Evolutionary conservation across 2,888 invertebrate species (phyloP).

Genomic region (Heliconius erato): DNA sequence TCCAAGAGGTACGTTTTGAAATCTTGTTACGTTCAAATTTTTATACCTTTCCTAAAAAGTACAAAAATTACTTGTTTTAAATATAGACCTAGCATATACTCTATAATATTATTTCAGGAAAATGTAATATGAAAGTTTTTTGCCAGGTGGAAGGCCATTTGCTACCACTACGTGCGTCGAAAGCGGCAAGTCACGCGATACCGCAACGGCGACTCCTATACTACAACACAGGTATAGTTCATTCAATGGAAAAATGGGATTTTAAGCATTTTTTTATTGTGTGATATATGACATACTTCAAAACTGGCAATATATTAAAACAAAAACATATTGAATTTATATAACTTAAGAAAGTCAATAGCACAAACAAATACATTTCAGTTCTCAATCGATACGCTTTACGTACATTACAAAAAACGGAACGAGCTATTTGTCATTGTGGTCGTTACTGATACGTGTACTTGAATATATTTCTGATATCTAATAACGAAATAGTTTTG

Average conservation of each 20-base stretch:
- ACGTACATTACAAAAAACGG: slow-evolving; percentile 34
- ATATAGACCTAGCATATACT: neutral
- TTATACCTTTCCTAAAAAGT: too few species aligned
- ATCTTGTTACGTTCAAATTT: too few species aligned
- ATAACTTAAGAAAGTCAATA: too few species aligned
- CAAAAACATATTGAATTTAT: too few species aligned
- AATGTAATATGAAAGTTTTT: slow-evolving; percentile 31
- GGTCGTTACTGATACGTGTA: slow-evolving; percentile 24
- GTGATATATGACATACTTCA: too few species aligned
- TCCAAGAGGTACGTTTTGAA: too few species aligned
- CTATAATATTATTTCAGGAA: neutral
- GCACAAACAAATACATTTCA: too few species aligned
- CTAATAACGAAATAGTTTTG: neutral
- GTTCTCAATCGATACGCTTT: slow-evolving; percentile 23
- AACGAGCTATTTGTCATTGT: slow-evolving; percentile 32
- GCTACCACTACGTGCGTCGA: slow-evolving; percentile 93
- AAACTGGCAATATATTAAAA: too few species aligned
- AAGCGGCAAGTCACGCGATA: slow-evolving; percentile 92
- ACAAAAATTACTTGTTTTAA: slow-evolving; percentile 15
- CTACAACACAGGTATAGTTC: slow-evolving; percentile 90
- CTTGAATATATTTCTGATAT: slow-evolving; percentile 1
- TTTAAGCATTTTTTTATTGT: neutral
- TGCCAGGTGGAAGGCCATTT: slow-evolving; percentile 92
- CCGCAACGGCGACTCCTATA: slow-evolving; percentile 92
- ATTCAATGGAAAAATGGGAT: neutral